Evolutionary conservation across 2,113 vertebrate genomes (phyloP).

Genomic region (Thymallus thymallus): DNA sequence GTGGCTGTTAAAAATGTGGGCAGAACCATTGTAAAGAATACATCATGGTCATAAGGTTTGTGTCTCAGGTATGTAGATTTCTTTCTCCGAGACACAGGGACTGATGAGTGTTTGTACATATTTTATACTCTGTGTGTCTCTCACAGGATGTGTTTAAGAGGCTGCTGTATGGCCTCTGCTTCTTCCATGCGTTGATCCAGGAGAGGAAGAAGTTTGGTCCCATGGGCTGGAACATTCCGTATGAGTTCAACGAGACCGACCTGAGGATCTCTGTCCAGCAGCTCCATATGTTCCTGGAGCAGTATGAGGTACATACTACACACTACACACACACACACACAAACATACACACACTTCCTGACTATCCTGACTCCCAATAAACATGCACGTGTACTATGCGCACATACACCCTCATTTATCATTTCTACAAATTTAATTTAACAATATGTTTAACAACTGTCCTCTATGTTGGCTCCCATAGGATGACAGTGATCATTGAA

Average conservation of each 20-base stretch:
- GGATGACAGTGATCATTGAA: no score
- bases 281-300: constrained; percentile 85
- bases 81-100: no score
- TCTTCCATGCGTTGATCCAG: constrained; percentile 86
- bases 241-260: constrained; percentile 88
- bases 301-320: constrained; percentile 75
- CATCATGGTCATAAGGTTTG: no score
- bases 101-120: no score
- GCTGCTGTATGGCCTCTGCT: constrained; percentile 84
- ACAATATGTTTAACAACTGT: no score
- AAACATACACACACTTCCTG: constrained; percentile 7
- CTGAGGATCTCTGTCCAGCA: constrained; percentile 87
- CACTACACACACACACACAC: constrained; percentile 12
- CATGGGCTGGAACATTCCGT: constrained; percentile 87
- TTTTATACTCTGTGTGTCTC: constrained; percentile 2
- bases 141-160: constrained; percentile 85
- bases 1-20: no score
- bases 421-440: no score
- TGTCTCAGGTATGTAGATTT: no score
- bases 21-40: no score
- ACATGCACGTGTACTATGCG: no score
- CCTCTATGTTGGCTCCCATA: no score
- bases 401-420: no score
- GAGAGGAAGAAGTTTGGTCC: constrained; percentile 89
- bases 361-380: background rate